Percentiles rank a stretch among this genome's conserved stretches.
Evolutionary conservation across 2,888 invertebrate genomes (phyloP).

Genomic region (Eurois occulta): DNA sequence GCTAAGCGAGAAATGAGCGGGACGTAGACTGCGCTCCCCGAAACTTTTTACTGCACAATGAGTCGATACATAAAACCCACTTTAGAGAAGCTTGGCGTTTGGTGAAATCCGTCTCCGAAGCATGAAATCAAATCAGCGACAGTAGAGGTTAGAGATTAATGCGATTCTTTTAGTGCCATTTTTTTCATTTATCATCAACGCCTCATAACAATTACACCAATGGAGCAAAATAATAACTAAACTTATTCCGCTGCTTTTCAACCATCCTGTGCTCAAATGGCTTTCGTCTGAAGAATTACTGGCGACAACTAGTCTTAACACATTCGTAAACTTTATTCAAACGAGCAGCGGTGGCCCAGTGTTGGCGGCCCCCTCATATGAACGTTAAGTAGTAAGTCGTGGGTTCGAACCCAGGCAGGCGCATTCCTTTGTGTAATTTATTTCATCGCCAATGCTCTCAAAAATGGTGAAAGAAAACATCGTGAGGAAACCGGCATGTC

Average conservation of each 20-base stretch:
- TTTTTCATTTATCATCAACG: neutral
- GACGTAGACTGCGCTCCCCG: conserved; percentile 26
- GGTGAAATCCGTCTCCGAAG: neutral
- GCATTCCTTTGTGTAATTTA: too few relatives aligned
- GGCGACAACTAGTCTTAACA: neutral
- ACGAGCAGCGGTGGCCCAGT: too few relatives aligned
- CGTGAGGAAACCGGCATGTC: too few relatives aligned
- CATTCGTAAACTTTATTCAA: neutral
- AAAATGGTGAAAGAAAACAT: too few relatives aligned
- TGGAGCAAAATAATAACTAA: neutral
- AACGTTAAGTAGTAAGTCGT: too few relatives aligned
- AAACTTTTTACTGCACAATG: neutral
- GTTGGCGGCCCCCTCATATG: too few relatives aligned
- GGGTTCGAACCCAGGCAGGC: too few relatives aligned
- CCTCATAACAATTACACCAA: neutral
- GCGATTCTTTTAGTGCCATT: neutral
- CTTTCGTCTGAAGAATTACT: neutral
- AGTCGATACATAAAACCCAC: conserved; percentile 19
- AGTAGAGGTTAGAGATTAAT: too few relatives aligned
- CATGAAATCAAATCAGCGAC: neutral
- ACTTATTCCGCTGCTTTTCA: neutral
- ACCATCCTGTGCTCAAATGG: too few relatives aligned
- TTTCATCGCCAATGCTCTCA: too few relatives aligned
- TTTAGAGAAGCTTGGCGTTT: neutral
- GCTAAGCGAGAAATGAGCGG: conserved; percentile 56